Conservation (phyloP, 1,140 invertebrate genomes). For the Calycopis cecrops region DNA sequence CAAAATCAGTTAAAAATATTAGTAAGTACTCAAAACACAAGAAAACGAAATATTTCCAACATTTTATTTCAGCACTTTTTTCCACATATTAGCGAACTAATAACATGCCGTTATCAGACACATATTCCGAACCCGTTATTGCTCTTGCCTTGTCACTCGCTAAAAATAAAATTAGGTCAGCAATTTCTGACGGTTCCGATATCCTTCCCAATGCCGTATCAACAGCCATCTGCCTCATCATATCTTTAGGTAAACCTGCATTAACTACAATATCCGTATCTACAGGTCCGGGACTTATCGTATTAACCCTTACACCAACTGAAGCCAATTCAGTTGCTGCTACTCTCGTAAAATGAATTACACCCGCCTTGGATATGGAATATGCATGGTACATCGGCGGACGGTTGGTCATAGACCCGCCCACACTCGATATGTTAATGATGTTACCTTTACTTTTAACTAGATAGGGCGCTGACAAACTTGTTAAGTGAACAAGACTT, state of each 20-base stretch:
- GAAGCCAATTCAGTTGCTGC: constrained; percentile 19
- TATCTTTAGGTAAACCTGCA: neutral
- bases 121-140: constrained; percentile 34
- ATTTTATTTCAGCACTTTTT: too few relatives aligned
- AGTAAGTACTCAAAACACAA: too few relatives aligned
- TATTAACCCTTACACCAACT: constrained; percentile 22
- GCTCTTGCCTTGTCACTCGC: constrained; percentile 35
- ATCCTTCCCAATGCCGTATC: neutral
- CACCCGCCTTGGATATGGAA: constrained; percentile 19
- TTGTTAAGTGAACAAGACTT: neutral
- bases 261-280: constrained; percentile 12
- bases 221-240: neutral
- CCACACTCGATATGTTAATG: constrained; percentile 1
- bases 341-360: constrained; percentile 18
- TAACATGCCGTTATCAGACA: constrained; percentile 25
- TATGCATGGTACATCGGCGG: neutral
- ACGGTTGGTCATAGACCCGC: neutral
- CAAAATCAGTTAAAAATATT: too few relatives aligned
- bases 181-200: constrained; percentile 28
- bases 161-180: constrained; percentile 30
- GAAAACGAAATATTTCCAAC: too few relatives aligned
- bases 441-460: neutral
- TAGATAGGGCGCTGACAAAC: neutral
- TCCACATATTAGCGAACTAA: too few relatives aligned
- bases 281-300: constrained; percentile 22